Conservation (phyloP, 2,797 vertebrate genomes). For the Lepus townsendii region DNA sequence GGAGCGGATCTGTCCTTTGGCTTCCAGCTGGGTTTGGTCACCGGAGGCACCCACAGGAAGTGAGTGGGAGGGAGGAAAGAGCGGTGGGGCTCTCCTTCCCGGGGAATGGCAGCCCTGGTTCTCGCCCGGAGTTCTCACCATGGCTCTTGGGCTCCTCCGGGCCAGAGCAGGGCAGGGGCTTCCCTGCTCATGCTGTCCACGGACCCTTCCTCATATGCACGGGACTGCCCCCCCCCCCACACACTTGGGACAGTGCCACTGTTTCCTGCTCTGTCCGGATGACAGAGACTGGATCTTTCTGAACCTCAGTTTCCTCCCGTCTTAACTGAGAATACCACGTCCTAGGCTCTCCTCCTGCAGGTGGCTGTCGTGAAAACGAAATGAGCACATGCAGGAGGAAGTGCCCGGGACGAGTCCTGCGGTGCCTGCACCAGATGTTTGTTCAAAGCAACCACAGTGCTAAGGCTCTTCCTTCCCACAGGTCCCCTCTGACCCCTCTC, state of each 20-base stretch:
- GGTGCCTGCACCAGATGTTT: no score
- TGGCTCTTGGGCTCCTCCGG: neutral
- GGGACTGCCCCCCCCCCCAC: neutral
- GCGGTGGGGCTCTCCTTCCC: neutral
- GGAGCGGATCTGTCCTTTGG: neutral
- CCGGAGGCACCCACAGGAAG: slow-evolving; percentile 57
- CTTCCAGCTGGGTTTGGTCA: slow-evolving; percentile 46
- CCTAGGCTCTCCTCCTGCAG: neutral
- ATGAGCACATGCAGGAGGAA: neutral
- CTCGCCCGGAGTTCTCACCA: neutral
- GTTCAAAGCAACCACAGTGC: neutral
- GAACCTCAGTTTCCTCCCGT: neutral
- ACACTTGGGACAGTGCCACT: neutral
- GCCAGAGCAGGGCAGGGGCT: neutral
- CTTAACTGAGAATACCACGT: neutral
- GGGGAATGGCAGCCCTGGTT: neutral
- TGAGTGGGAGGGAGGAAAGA: neutral
- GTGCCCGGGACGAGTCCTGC: neutral
- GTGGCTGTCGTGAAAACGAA: neutral
- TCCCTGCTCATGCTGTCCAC: neutral
- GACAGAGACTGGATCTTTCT: neutral
- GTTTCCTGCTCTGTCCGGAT: neutral
- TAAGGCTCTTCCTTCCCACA: neutral
- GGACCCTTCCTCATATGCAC: neutral
- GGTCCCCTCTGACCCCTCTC: neutral